Evolutionary conservation across 2,888 invertebrate genomes (phyloP).

Genomic region (Busseola fusca): DNA sequence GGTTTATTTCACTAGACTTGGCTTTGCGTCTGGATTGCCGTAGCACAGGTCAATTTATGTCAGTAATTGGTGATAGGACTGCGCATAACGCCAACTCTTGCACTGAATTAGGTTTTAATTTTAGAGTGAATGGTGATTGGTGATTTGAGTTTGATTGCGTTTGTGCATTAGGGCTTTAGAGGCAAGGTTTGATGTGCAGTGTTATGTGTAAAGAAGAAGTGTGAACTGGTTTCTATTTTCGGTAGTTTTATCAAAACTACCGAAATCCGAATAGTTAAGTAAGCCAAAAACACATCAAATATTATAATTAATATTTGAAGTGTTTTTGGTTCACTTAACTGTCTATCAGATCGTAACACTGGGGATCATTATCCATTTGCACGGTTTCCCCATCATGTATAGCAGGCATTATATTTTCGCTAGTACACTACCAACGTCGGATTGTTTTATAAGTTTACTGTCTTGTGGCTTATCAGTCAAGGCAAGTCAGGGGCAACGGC

Average conservation of each 20-base stretch:
- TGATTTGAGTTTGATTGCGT: constrained; percentile 8
- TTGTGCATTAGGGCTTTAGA: constrained; percentile 2
- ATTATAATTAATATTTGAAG: too few species aligned
- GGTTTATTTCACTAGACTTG: constrained; percentile 80
- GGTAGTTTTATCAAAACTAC: not conserved
- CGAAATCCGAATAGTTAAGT: too few species aligned
- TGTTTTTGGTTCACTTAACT: not conserved
- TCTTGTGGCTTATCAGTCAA: not conserved
- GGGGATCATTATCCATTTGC: not conserved
- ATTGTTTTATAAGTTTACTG: not conserved
- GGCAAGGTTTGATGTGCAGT: too few species aligned
- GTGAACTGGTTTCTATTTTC: not conserved
- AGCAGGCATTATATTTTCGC: too few species aligned
- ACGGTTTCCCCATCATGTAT: too few species aligned
- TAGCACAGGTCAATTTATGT: constrained; percentile 69
- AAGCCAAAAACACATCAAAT: too few species aligned
- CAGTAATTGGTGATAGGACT: constrained; percentile 69
- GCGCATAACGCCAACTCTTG: constrained; percentile 48
- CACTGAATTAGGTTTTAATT: constrained; percentile 39
- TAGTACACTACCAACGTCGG: not conserved
- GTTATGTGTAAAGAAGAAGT: too few species aligned
- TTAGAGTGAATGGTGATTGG: constrained; percentile 32
- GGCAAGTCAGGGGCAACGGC: not conserved
- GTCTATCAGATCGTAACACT: not conserved
- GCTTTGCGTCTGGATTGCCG: constrained; percentile 65